These are phyloP conservation scores for Manduca sexta DNA, from an alignment of 1,140 invertebrate species.

Conservation along the genomic window DNA sequence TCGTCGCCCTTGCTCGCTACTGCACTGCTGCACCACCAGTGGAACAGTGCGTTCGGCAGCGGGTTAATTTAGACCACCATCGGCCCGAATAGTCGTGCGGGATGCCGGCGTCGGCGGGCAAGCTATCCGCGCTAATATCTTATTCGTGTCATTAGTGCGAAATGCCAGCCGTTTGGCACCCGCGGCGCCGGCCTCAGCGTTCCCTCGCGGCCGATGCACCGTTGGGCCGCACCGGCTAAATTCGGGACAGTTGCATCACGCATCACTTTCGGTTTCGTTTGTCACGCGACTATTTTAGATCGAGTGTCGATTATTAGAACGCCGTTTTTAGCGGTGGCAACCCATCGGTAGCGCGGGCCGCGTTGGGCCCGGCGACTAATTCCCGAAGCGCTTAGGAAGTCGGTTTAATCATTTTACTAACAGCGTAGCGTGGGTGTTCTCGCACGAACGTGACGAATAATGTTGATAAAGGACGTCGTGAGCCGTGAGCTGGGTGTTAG, in stretches of 20 bases:
- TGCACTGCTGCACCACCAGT: too few relatives aligned
- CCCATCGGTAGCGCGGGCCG: slow-evolving; percentile 18
- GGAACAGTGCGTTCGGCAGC: slow-evolving; percentile 7
- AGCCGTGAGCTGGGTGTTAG: slow-evolving; percentile 48
- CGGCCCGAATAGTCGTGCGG: slow-evolving; percentile 49
- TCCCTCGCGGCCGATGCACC: slow-evolving; percentile 59
- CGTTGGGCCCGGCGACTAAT: slow-evolving; percentile 41
- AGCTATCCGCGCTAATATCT: slow-evolving; percentile 66
- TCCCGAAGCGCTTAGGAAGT: slow-evolving; percentile 42
- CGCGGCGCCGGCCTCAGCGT: slow-evolving; percentile 41
- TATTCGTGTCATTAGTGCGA: slow-evolving; percentile 71
- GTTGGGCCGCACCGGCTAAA: slow-evolving; percentile 55
- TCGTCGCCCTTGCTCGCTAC: slow-evolving; percentile 3
- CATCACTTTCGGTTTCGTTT: slow-evolving; percentile 67
- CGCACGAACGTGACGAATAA: slow-evolving; percentile 43
- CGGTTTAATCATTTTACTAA: slow-evolving; percentile 43
- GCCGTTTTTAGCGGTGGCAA: slow-evolving; percentile 44
- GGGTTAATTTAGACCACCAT: slow-evolving; percentile 44
- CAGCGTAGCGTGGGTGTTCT: slow-evolving; percentile 45
- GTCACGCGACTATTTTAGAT: slow-evolving; percentile 67
- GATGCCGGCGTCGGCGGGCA: slow-evolving; percentile 37
- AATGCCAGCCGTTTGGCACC: slow-evolving; percentile 68
- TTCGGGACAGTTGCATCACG: slow-evolving; percentile 67
- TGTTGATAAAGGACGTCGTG: slow-evolving; percentile 48
- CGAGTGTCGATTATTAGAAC: slow-evolving; percentile 67